Evolutionary conservation across 2,113 vertebrate genomes (phyloP), one percentile per base, ranked within the genome.

Genomic region (Solenodon paradoxus): DNA sequence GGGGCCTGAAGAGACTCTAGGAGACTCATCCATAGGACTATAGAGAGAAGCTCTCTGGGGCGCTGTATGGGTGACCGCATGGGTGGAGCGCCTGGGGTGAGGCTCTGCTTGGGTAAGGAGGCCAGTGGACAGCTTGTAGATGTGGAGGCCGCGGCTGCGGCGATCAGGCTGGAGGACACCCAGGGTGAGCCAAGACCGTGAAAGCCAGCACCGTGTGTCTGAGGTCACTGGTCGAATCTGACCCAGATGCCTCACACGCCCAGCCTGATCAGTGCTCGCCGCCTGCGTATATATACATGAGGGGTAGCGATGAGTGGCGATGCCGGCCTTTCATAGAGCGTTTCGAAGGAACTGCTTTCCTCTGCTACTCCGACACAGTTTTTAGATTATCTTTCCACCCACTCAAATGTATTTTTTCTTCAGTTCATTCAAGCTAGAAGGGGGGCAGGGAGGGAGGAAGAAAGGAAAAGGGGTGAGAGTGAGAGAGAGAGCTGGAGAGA

Each of bases 381-480:
- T 96, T 92, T 87, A 93, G 87, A 87, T 93, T 79, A 79, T 94
- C 63, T 85, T 13, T 74, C 69, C 42, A 74, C 69, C 74, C 78
- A 95, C 79, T 95, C 87, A 96, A 71, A 83, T 82, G 69, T 88
- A 93, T 79, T 61, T 96, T 84, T 35, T 78, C n/a, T 28, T 90
- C 30, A 61, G 78, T 96, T 95, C 63, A 95, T 95, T 96, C 68
- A 82, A 93, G 45, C 42, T 95, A 49, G n/a, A 13, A 61, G 30
- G 26, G 30, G 42, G n/a, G 28, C 5, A 26, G 26, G 26, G 24
- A 24, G 15, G 61, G n/a, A 28, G 11, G 16, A n/a, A 12, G 15
- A 26, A 15, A 26, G 6, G 66, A 64, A 26, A 16, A 11, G 40
- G 72, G n/a, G 30, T 32, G 51, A 68, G 30, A 45, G 59, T 63